phyloP scores from a whole-genome alignment of 2,113 vertebrate genomes.

The Plestiodon gilberti region DNA sequence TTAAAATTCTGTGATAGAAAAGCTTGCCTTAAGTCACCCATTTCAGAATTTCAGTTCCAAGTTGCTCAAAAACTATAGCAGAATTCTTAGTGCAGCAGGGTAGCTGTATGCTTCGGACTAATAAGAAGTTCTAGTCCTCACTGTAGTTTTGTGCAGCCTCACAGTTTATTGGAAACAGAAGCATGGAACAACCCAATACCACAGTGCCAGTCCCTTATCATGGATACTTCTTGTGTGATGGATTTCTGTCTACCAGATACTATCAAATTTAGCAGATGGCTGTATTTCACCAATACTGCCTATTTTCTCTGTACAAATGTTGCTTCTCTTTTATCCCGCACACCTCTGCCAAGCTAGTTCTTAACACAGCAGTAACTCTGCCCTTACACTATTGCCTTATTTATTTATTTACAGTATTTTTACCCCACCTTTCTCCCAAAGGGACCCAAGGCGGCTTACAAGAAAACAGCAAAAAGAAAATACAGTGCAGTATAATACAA shows the following conservation, averaged over 20 bases:
- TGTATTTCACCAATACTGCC: neutral
- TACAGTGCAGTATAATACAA: no score
- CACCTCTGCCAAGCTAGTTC: neutral
- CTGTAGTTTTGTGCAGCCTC: neutral
- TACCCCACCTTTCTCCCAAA: no score
- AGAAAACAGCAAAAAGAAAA: no score
- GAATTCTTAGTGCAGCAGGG: neutral
- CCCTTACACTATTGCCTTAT: neutral
- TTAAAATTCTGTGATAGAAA: no score
- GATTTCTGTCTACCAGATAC: neutral
- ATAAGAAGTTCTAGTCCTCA: neutral
- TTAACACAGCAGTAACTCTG: neutral
- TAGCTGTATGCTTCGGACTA: neutral
- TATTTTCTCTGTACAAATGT: neutral
- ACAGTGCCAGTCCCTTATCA: neutral
- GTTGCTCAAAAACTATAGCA: neutral
- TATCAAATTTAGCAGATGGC: neutral
- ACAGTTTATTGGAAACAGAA: neutral
- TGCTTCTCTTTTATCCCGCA: neutral
- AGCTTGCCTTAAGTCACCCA: neutral
- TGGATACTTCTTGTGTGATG: neutral
- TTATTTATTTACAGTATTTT: no score
- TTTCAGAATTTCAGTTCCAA: neutral
- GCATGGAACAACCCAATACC: no score
- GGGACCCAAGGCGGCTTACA: no score